Conservation (phyloP, 2,113 vertebrate species). For the Macheiramphus alcinus region DNA sequence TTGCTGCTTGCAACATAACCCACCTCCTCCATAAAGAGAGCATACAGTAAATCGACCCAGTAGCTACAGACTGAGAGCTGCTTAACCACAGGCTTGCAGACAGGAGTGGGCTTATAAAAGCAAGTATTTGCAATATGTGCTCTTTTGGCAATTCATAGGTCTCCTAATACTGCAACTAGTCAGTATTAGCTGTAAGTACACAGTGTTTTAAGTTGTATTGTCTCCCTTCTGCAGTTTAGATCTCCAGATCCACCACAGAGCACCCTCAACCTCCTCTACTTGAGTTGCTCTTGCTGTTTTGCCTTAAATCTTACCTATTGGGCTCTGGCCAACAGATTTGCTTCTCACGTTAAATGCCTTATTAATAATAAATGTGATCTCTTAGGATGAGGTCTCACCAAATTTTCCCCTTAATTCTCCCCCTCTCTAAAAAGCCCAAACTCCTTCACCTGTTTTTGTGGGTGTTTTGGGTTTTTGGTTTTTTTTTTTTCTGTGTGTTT, state of each 20-base stretch:
- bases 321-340: background rate
- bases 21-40: background rate
- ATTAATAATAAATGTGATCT: background rate
- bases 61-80: background rate
- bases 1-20: constrained; percentile 24
- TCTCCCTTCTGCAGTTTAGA: background rate
- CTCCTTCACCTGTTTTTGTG: background rate
- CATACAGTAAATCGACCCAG: background rate
- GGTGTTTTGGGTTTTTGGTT: too few relatives aligned
- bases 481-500: too few relatives aligned
- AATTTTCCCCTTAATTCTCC: background rate
- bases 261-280: background rate
- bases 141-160: background rate
- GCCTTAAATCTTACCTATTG: background rate
- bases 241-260: background rate
- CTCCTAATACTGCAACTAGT: background rate
- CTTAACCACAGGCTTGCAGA: background rate
- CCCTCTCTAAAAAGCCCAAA: background rate
- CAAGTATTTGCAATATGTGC: background rate
- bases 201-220: background rate
- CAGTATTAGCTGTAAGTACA: background rate
- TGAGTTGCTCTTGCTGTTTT: background rate
- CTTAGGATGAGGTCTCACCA: background rate
- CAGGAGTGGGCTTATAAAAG: background rate
- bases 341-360: background rate